Conservation (phyloP, 2,888 invertebrate species). For the Eilema caniola region DNA sequence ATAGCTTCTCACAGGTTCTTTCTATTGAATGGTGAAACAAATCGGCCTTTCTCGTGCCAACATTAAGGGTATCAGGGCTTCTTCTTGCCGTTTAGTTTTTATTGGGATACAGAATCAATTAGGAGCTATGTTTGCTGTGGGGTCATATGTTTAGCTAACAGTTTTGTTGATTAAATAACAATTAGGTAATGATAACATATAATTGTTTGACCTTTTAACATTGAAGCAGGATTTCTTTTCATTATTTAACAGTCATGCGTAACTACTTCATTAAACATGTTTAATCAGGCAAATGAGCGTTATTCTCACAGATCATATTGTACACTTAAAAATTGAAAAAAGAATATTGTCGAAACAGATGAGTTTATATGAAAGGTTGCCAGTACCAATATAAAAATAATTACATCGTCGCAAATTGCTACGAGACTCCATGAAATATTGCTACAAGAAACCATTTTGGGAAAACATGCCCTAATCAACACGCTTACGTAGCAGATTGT, state of each 20-base stretch:
- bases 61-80: conserved; percentile 61
- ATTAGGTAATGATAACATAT: conserved; percentile 15
- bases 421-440: neutral
- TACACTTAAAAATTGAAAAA: too few relatives aligned
- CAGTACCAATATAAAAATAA: neutral
- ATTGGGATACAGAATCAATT: conserved; percentile 54
- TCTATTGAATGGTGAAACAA: conserved; percentile 77
- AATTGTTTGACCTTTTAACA: neutral
- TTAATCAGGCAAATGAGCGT: too few relatives aligned
- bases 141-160: conserved; percentile 28
- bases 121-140: conserved; percentile 43
- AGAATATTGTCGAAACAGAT: too few relatives aligned
- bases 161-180: conserved; percentile 35
- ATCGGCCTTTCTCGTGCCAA: conserved; percentile 64
- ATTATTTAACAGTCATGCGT: neutral
- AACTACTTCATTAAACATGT: neutral
- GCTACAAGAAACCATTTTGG: conserved; percentile 15
- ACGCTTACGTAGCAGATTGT: conserved; percentile 12
- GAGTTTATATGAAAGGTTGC: neutral
- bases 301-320: too few relatives aligned
- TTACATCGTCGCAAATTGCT: neutral
- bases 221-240: neutral
- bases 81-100: conserved; percentile 53
- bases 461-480: conserved; percentile 24
- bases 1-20: conserved; percentile 76